phyloP scores from a whole-genome alignment of 2,888 invertebrate species.

The Acleris laterana region DNA sequence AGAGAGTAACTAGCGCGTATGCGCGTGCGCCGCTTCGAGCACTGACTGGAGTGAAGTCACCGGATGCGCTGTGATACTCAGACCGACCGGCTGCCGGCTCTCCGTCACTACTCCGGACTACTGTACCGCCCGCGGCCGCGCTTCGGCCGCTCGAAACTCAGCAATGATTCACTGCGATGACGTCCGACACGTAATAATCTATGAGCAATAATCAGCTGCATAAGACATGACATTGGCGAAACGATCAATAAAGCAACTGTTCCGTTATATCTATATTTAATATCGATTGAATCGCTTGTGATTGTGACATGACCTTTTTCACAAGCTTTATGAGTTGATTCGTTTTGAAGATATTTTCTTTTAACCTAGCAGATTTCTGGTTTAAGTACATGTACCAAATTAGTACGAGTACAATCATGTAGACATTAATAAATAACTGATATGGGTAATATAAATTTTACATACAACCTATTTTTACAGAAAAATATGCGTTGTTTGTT shows the following conservation, averaged over 20 bases:
- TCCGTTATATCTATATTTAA: constrained; percentile 20
- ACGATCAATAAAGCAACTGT: constrained; percentile 23
- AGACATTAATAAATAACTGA: too few relatives aligned
- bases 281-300: neutral
- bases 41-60: constrained; percentile 58
- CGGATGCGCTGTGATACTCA: constrained; percentile 71
- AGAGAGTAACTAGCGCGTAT: constrained; percentile 63
- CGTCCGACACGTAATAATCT: constrained; percentile 34
- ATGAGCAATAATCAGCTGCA: constrained; percentile 31
- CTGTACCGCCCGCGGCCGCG: constrained; percentile 31
- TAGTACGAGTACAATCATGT: too few relatives aligned
- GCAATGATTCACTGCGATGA: constrained; percentile 56
- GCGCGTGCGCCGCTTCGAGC: constrained; percentile 65
- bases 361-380: neutral
- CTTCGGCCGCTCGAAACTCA: constrained; percentile 21
- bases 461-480: too few relatives aligned
- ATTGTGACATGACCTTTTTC: neutral
- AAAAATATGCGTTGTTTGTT: too few relatives aligned
- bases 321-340: neutral
- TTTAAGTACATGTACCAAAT: too few relatives aligned
- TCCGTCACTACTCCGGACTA: constrained; percentile 61
- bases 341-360: neutral
- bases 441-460: too few relatives aligned
- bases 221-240: constrained; percentile 26
- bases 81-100: constrained; percentile 62